Base-by-base conservation (phyloP, 1,140 invertebrate species). In the Aethina tumida region DNA sequence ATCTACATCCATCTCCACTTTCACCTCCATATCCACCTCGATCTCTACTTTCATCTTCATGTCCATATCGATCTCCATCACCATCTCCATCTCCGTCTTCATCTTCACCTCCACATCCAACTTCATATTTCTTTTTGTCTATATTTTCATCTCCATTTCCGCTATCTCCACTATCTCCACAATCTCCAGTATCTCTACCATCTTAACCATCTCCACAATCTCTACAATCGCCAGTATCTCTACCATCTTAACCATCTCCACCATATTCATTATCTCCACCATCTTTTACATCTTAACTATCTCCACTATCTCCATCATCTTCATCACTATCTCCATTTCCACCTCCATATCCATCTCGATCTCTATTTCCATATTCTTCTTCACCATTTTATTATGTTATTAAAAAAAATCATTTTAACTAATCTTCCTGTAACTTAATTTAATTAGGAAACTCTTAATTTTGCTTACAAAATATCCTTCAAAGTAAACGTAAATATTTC, bases 1-100 rank as follows among this genome's bases (percentile, higher is more conserved):
- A 10, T 28, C 26, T 28, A 12, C 26, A 10, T 2, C 26, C 14
- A 12, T 5, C 26, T 5, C 5, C 14, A 10, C 14, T 12, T 28
- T 15, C 15, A 7, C 12, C 12, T 28, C 27, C 27, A 28, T 28
- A 6, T 10, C 27, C 15, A 15, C 27, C 7, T 13, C 12, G 3
- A 33, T 10, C 33, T 22, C n/a, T 35, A n/a, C 5, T 12, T 19
- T 22, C 6, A 35, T 35, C 30, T 37, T 16, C 13, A n/a, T 5
- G 14, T 5, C 24, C 13, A 4, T 5, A 26, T 5, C 24, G 4
- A n/a, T 26, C 24, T 26, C 2, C 24, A 2, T 26, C 24, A 10
- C 2, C 24, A 2, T 26, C 24, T 26, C 2, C 24, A 2, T 26
- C 24, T 26, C 2, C 24, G 2, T 26, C 24, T 31, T 2, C 29